Percentiles rank a stretch among this genome's conserved stretches.
Conservation (phyloP, 2,888 invertebrate species). For the Eupeodes latifasciatus region DNA sequence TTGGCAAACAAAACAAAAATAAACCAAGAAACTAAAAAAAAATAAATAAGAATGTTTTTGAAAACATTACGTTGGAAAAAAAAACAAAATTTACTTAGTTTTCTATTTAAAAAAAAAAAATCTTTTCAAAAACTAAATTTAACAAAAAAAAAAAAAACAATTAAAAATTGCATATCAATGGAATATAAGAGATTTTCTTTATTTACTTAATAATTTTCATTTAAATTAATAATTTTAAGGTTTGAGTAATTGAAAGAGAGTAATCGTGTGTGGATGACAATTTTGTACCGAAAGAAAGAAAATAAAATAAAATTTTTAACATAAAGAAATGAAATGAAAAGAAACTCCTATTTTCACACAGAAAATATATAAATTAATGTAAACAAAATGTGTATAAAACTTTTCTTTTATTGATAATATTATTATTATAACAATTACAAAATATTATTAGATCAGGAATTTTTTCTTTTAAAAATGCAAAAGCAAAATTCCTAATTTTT, state of each 20-base stretch:
- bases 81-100: background rate
- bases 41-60: constrained; percentile 15
- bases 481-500: constrained; percentile 55
- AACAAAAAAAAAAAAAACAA: constrained; percentile 42
- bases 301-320: background rate
- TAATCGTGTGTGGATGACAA: constrained; percentile 65
- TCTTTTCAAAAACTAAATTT: constrained; percentile 16
- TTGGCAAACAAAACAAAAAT: constrained; percentile 57
- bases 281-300: constrained; percentile 69
- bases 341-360: constrained; percentile 74
- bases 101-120: constrained; percentile 17
- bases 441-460: constrained; percentile 51
- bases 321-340: constrained; percentile 44
- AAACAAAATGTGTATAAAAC: constrained; percentile 7
- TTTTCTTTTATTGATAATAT: constrained; percentile 6
- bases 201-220: background rate
- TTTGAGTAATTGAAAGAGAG: constrained; percentile 60
- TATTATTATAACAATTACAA: background rate
- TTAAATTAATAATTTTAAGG: constrained; percentile 58
- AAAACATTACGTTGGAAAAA: constrained; percentile 11
- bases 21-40: constrained; percentile 11
- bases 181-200: constrained; percentile 44
- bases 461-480: constrained; percentile 22
- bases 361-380: constrained; percentile 35
- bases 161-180: constrained; percentile 74